phyloP scores from a whole-genome alignment of 1,140 invertebrate genomes.

The Trypoxylus dichotomus region DNA sequence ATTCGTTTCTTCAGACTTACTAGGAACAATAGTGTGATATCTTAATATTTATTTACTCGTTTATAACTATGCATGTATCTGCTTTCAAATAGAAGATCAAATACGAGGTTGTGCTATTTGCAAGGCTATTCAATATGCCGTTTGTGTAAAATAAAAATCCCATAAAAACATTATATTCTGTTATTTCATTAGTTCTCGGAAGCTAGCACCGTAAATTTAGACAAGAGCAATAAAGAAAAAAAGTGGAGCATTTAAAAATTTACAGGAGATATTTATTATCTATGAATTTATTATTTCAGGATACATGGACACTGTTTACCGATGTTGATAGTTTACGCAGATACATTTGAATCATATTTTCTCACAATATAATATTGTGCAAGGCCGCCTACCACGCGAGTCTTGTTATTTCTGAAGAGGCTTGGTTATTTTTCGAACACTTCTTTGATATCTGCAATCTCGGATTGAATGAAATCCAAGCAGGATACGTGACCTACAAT shows the following conservation, averaged over 20 bases:
- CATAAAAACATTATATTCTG: background rate
- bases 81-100: background rate
- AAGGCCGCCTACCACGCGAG: background rate
- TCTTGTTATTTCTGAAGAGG: background rate
- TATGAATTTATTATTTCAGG: slow-evolving; percentile 1
- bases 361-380: background rate
- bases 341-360: slow-evolving; percentile 4
- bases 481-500: background rate
- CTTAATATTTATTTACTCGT: background rate
- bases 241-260: background rate
- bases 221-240: background rate
- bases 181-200: background rate
- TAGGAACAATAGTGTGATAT: background rate
- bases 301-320: background rate
- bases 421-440: background rate
- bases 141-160: background rate
- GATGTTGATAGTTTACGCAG: background rate
- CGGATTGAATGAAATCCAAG: background rate
- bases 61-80: background rate
- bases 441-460: background rate
- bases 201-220: background rate
- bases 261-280: background rate
- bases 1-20: too few relatives aligned
- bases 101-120: background rate
- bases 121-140: background rate